These are phyloP conservation scores for Ciconia boyciana DNA, from an alignment of 2,113 vertebrate species.

Conservation along the genomic window DNA sequence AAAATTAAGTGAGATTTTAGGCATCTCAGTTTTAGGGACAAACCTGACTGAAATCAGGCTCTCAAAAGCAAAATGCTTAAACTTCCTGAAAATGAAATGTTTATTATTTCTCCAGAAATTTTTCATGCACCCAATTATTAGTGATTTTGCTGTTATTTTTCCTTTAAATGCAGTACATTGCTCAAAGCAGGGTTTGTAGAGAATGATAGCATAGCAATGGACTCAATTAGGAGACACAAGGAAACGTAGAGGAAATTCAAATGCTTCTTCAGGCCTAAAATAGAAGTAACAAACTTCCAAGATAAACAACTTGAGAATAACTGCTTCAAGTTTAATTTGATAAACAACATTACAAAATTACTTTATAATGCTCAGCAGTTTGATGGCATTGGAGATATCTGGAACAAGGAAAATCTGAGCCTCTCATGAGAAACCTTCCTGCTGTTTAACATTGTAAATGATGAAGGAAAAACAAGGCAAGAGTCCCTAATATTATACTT, in stretches of 20 bases:
- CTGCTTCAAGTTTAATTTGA: conserved; percentile 27
- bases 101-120: neutral
- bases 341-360: conserved; percentile 31
- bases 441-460: neutral
- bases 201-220: neutral
- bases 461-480: neutral
- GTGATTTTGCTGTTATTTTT: neutral
- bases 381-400: conserved; percentile 17
- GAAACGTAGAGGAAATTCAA: neutral
- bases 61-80: neutral
- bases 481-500: neutral
- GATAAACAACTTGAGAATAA: conserved; percentile 41
- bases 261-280: conserved; percentile 36
- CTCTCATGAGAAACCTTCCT: conserved; percentile 7
- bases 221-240: neutral
- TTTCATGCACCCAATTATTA: neutral
- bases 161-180: neutral
- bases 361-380: conserved; percentile 14
- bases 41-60: neutral
- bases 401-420: neutral
- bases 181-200: neutral
- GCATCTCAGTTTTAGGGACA: neutral
- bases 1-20: neutral
- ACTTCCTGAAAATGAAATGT: neutral
- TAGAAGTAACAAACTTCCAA: conserved; percentile 51